Evolutionary conservation across 2,888 invertebrate species (phyloP), one percentile per base, ranked within the genome.

Genomic region (Seira sanloemensis): DNA sequence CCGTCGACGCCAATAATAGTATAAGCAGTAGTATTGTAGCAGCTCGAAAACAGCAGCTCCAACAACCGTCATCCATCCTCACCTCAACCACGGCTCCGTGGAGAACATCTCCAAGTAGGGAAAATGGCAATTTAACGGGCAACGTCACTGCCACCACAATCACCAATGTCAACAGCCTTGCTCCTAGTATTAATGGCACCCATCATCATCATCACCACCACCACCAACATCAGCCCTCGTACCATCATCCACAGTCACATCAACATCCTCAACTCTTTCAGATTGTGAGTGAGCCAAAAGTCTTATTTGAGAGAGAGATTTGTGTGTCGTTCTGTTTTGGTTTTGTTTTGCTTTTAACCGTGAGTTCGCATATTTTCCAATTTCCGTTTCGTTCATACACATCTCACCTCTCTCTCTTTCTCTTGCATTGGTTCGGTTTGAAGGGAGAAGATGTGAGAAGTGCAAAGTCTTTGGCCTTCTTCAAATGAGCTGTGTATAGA

Each of bases 21-120:
- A 69, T 7, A 54, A 71, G 62, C 23, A 79, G 75, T 67, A 27
- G 25, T 26, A 74, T 79, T 27, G 77, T 82, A 16, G 78, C 77
- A 65, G 74, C 69, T 54, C 58, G 73, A 74, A 80, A 76, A 71
- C 77, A 76, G 62, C 85, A 85, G 21, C 50, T 82, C n/a, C 80
- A 80, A 37, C 80, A 74, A 67, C 78, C 86, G 24, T 46, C 62
- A n/a, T 37, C 37, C 37, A 37, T 37, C 12, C 67, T 77, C 12
- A 26, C 77, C 7, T 58, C 85, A 54, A 75, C 72, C 62, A 74
- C 77, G 26, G 78, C 84, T 4, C 87, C 87, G 24, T 87, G 87
- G 87, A 83, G 87, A 84, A 68, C 23, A 9, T 86, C 88, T 1
- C 86, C 88, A 18, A 78, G 85, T 66, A 82, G 86, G 50, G 84